Evolutionary conservation across 2,113 vertebrate genomes (phyloP), one percentile per base, ranked within the genome.

Genomic region (Nyctibius bracteatus): DNA sequence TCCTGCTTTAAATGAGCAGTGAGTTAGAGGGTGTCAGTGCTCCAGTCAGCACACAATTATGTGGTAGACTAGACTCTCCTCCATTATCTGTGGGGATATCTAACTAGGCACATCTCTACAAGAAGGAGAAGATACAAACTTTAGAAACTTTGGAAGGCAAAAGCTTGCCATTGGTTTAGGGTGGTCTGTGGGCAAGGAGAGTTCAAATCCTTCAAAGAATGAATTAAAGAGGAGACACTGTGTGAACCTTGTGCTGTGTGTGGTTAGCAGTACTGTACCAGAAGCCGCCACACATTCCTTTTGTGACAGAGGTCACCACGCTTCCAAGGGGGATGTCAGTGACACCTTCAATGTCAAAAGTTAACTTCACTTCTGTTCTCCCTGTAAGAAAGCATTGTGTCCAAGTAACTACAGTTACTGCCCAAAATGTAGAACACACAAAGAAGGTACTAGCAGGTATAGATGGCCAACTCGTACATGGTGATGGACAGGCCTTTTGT

Each of bases 401-500:
- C 41, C 51, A 52, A 92, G 67, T 13, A 49, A 23, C 33, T 62
- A 0, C 23, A 49, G 55, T 55, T 58, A 8, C 66, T 81, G 55
- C 55, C 65, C 57, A 37, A 49, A 90, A 47, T 4, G 23, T 47
- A 73, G 3, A 39, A 17, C 1, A 1, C 4, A 20, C 39, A 19
- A 33, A 44, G 51, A 28, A 62, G 44, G 12, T 43, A 27, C 72
- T 37, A 15, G 59, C 39, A 52, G 31, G 17, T 74, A 33, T 5
- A 31, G 49, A 47, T 55, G 47, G 25, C 21, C 7, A 23, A 0
- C 14, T n/a, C 1, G 2, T 33, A 7, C 7, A 2, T 58, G 24
- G 20, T 55, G 43, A 14, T 55, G 39, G 65, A 41, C 28, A 24
- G 71, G 12, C 25, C 68, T 54, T 66, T 33, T 63, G 37, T n/a